Evolutionary conservation across 2,113 vertebrate genomes (phyloP).

Genomic region (Elgaria multicarinata): DNA sequence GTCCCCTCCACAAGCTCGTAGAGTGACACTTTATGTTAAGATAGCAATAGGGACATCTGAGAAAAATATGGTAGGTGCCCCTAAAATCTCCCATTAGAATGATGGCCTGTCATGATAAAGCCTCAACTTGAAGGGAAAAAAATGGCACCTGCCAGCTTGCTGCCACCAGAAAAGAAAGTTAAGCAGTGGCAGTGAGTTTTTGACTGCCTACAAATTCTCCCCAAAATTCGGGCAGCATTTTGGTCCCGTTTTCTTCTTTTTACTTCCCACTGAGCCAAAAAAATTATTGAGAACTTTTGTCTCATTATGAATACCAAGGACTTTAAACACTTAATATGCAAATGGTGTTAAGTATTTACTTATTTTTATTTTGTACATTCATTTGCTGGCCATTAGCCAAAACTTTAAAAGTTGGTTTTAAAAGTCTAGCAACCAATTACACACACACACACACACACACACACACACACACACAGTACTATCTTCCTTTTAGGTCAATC

Average conservation of each 20-base stretch:
- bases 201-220: neutral
- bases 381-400: no score
- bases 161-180: neutral
- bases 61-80: neutral
- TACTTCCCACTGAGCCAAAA: neutral
- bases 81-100: neutral
- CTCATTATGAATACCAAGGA: neutral
- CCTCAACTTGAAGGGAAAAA: neutral
- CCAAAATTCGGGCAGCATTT: neutral
- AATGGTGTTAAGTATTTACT: neutral
- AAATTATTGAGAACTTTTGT: neutral
- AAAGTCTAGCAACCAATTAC: no score
- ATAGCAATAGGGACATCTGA: neutral
- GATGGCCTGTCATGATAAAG: neutral
- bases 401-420: no score
- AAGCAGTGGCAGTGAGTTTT: neutral
- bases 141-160: neutral
- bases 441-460: no score
- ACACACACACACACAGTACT: no score
- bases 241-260: neutral
- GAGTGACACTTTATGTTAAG: neutral
- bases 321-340: neutral
- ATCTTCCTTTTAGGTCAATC: no score
- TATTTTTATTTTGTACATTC: no score
- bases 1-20: neutral